Percentiles rank a stretch among this genome's conserved stretches.
phyloP scores from a whole-genome alignment of 2,888 invertebrate species.

The Drosophila infuscata region DNA sequence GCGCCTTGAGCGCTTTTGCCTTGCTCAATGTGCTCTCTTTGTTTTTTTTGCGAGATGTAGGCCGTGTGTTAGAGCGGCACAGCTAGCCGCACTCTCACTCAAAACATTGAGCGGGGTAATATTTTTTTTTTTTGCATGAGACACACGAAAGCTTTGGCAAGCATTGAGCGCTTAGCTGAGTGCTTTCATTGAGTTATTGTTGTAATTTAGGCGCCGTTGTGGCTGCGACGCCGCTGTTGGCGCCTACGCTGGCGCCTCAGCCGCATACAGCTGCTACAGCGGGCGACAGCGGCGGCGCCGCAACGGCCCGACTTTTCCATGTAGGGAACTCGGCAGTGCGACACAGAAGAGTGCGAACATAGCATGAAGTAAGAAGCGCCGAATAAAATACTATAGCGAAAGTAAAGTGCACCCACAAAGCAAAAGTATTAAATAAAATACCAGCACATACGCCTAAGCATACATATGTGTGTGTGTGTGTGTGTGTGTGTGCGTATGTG shows the following conservation, averaged over 20 bases:
- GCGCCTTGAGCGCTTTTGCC: slow-evolving; percentile 39
- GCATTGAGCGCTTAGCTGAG: slow-evolving; percentile 29
- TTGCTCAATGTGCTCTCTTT: slow-evolving; percentile 6
- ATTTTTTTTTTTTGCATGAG: background rate
- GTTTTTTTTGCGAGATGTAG: background rate
- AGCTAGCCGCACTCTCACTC: slow-evolving; percentile 31
- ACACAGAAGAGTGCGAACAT: slow-evolving; percentile 84
- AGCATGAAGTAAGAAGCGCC: slow-evolving; percentile 82
- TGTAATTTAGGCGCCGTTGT: slow-evolving; percentile 48
- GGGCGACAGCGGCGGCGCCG: slow-evolving; percentile 39
- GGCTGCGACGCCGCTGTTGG: slow-evolving; percentile 51
- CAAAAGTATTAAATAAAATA: slow-evolving; percentile 71
- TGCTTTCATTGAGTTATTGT: slow-evolving; percentile 32
- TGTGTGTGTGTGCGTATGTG: slow-evolving; percentile 6
- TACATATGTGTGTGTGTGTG: slow-evolving; percentile 1
- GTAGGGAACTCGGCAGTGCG: slow-evolving; percentile 84
- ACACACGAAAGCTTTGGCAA: slow-evolving; percentile 38
- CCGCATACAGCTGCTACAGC: slow-evolving; percentile 47
- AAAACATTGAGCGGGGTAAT: slow-evolving; percentile 22
- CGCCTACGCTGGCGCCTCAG: slow-evolving; percentile 52
- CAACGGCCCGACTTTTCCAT: slow-evolving; percentile 76
- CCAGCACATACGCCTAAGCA: slow-evolving; percentile 33
- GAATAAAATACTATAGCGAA: slow-evolving; percentile 66
- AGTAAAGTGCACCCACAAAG: slow-evolving; percentile 67
- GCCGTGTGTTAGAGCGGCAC: slow-evolving; percentile 45